Percentiles rank a stretch among this genome's conserved stretches.
Evolutionary conservation across 2,797 vertebrate species (phyloP).

Genomic region (Notamacropus eugenii): DNA sequence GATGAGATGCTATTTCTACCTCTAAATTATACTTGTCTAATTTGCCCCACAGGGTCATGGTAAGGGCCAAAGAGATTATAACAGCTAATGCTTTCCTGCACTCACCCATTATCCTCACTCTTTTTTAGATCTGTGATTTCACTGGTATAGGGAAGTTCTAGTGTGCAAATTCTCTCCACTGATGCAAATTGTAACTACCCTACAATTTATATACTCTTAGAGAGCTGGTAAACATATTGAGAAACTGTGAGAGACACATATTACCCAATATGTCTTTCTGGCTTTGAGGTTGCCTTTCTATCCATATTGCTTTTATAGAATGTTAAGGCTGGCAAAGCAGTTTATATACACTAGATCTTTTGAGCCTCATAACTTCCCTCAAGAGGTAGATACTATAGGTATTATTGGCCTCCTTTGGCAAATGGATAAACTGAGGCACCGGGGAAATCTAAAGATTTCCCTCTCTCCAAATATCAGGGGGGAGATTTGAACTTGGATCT

Average conservation of each 20-base stretch:
- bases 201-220: not conserved
- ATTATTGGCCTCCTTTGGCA: not conserved
- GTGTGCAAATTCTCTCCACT: not conserved
- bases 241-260: not conserved
- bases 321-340: not conserved
- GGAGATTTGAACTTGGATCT: not conserved
- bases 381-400: not conserved
- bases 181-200: not conserved
- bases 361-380: not conserved
- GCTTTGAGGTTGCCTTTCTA: not conserved
- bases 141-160: not conserved
- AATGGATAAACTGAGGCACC: not conserved
- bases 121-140: not conserved
- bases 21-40: not conserved
- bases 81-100: not conserved
- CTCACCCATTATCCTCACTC: not conserved
- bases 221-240: not conserved
- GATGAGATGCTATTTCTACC: not conserved
- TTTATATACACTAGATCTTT: not conserved
- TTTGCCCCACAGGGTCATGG: not conserved
- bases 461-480: not conserved
- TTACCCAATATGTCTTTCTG: not conserved
- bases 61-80: not conserved
- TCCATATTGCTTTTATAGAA: not conserved
- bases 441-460: not conserved